Evolutionary conservation across 2,888 invertebrate species (phyloP), one percentile per base, ranked within the genome.

Genomic region (Nymphalis urticae): DNA sequence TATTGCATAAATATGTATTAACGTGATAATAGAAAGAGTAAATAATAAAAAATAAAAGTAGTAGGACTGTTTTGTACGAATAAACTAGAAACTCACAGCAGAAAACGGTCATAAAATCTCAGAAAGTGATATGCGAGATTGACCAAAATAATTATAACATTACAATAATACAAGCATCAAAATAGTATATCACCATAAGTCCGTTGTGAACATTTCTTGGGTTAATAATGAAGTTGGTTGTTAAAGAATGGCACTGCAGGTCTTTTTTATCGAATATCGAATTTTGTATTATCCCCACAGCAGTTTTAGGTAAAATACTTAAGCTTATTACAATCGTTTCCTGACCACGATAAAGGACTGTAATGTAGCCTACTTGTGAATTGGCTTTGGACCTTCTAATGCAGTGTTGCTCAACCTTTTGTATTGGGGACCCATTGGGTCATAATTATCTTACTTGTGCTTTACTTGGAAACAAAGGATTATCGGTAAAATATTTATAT

Each of bases 281-380:
- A 64, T 56, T 62, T 64, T 7, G 60, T 56, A 63, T 48, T 42
- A 32, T n/a, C 16, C 50, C 64, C 24, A 58, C 53, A 59, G 65
- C 68, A 17, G 62, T 50, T 62, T 65, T 60, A 62, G 53, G 70
- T 68, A 47, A 59, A 50, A 47, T 63, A 66, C 36, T n/a, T 62
- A 47, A 48, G 60, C 24, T 48, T 62, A 65, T 32, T 48, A 71
- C 69, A 66, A 71, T 74, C 69, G 69, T 62, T 74, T 74, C 74
- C 74, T 74, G 74, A 64, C 69, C 58, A 62, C 68, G 69, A 66
- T 72, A 72, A 74, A 74, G 72, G 72, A 69, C 67, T 68, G 71
- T 64, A 62, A 68, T 66, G 50, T 58, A 65, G 48, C 62, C 62
- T 65, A 65, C 63, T 60, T 68, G 66, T 42, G 50, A 21, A 42